These are phyloP conservation scores for Odontamblyopus rebecca DNA, from an alignment of 2,797 vertebrate genomes.

Conservation along the genomic window DNA sequence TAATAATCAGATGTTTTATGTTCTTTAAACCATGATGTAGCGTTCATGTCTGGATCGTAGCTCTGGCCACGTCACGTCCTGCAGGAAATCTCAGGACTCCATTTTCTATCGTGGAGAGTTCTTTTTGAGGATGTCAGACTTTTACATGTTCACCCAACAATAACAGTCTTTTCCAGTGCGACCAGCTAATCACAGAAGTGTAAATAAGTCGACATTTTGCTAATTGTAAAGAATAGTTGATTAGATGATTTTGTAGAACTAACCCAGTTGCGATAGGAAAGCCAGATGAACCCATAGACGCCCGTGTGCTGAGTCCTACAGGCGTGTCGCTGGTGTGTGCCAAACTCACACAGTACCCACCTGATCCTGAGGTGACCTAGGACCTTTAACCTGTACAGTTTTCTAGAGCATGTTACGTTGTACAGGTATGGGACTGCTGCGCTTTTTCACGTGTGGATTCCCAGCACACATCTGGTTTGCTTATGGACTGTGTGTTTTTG, in stretches of 20 bases:
- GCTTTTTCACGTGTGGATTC: slow-evolving; percentile 64
- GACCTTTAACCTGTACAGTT: slow-evolving; percentile 80
- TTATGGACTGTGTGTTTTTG: slow-evolving; percentile 66
- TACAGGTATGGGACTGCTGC: slow-evolving; percentile 72
- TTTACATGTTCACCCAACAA: slow-evolving; percentile 34
- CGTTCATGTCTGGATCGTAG: slow-evolving; percentile 59
- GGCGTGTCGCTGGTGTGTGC: slow-evolving; percentile 72
- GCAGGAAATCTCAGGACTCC: slow-evolving; percentile 32
- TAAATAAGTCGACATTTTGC: slow-evolving; percentile 43
- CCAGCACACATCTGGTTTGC: slow-evolving; percentile 60
- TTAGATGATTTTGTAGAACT: slow-evolving; percentile 50
- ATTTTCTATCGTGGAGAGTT: slow-evolving; percentile 30
- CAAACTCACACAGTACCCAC: slow-evolving; percentile 69
- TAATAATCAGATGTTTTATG: slow-evolving; percentile 68
- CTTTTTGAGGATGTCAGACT: slow-evolving; percentile 44
- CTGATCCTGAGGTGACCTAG: slow-evolving; percentile 36
- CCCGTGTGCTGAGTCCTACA: slow-evolving; percentile 38
- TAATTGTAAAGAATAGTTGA: slow-evolving; percentile 42
- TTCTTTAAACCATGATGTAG: slow-evolving; percentile 57
- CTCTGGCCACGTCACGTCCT: slow-evolving; percentile 58
- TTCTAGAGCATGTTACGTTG: slow-evolving; percentile 75
- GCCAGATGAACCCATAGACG: slow-evolving; percentile 41
- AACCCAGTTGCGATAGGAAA: slow-evolving; percentile 36
- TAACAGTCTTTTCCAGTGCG: slow-evolving; percentile 33
- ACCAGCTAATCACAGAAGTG: slow-evolving; percentile 32